phyloP scores from a whole-genome alignment of 1,140 invertebrate genomes.

The Steinernema feltiae region DNA sequence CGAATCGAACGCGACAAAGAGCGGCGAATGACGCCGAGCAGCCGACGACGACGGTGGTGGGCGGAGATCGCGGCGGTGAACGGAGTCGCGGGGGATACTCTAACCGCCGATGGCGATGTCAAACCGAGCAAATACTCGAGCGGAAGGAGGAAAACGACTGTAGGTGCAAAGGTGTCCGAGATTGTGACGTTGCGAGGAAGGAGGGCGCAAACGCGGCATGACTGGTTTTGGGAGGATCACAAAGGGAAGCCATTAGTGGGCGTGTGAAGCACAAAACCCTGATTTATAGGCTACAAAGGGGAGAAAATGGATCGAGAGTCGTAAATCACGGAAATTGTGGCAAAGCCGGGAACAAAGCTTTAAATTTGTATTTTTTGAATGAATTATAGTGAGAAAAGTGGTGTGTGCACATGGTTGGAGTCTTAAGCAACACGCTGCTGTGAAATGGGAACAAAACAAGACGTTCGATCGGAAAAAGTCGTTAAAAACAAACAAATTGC shows the following conservation, averaged over 20 bases:
- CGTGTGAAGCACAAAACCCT: neutral
- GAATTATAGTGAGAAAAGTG: too few relatives aligned
- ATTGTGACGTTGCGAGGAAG: too few relatives aligned
- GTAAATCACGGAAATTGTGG: neutral
- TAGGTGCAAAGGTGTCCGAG: too few relatives aligned
- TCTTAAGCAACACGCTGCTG: too few relatives aligned
- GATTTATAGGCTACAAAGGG: neutral
- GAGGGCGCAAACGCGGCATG: too few relatives aligned
- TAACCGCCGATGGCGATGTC: neutral
- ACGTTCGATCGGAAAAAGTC: neutral
- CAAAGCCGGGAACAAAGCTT: neutral
- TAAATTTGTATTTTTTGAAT: neutral
- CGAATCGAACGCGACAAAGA: neutral
- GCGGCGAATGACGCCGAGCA: neutral
- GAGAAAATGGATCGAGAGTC: neutral
- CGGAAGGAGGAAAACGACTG: neutral
- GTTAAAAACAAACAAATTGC: slow-evolving; percentile 14
- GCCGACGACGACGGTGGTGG: neutral
- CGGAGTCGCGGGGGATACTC: too few relatives aligned
- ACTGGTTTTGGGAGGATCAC: too few relatives aligned
- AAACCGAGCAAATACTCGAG: neutral
- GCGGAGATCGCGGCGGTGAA: neutral
- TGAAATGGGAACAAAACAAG: neutral
- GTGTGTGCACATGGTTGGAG: too few relatives aligned
- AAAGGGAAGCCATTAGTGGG: neutral